Base-by-base conservation (phyloP, 2,113 vertebrate genomes). In the Calidris pygmaea region DNA sequence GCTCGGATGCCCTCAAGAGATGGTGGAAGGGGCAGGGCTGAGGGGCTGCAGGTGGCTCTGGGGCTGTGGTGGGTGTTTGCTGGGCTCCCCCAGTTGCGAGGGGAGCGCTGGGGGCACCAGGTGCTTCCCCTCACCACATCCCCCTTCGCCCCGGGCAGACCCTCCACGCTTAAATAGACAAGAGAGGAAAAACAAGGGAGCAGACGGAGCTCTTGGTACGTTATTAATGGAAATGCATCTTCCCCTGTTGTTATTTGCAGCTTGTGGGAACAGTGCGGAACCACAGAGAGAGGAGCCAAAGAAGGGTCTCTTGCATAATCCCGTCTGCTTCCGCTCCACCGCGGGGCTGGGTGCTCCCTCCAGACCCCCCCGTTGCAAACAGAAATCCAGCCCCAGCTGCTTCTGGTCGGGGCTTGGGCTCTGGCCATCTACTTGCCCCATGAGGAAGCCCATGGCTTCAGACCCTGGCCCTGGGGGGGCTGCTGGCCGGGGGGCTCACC, bases 21-120 rank as follows among this genome's bases (percentile, higher is more conserved):
- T 3, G 5, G 7, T 0, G 4, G 10, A 22, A 7, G 0, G 2
- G 27, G 66, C 37, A 24, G 53, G 34, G 22, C 29, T 4, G 62
- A 7, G 14, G 65, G 59, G 35, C 32, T 41, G 43, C 52, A 3
- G 60, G 47, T 0, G 2, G 65, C 41, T 9, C 3, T 14, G 60
- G 74, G 62, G 53, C 39, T 48, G 47, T 5, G 2, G 45, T 8
- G 10, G n/a, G 18, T 62, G 48, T 58, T 71, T 18, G 48, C 41
- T 12, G 77, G 55, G 32, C 30, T 34, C 8, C 2, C 58, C 37
- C 0, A 2, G 50, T 35, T 1, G 1, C 0, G 4, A 24, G 6
- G 24, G 7, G 16, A 26, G 8, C 6, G 53, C 26, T 5, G 24
- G 26, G 48, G 19, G 17, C 47, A 55, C 47, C 60, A 41, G 60